These are phyloP conservation scores for Megaceryle maxima DNA, from an alignment of 2,113 vertebrate species.

Conservation along the genomic window DNA sequence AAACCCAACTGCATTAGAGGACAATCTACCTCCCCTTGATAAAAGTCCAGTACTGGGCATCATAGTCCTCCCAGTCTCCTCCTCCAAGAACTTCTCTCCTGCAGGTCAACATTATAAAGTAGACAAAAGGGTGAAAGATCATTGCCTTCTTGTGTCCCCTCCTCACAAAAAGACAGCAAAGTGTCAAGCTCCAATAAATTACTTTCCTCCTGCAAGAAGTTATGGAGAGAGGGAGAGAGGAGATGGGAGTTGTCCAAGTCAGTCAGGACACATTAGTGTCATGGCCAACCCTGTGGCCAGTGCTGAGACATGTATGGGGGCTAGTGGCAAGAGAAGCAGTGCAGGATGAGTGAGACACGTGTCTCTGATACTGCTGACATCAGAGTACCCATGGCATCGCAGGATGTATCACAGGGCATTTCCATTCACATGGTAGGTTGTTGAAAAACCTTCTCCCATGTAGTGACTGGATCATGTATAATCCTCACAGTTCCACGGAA, in stretches of 20 bases:
- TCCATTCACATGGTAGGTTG: neutral
- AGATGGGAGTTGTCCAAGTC: neutral
- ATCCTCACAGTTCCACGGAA: neutral
- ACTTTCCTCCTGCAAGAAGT: neutral
- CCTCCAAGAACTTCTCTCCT: neutral
- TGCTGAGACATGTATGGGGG: neutral
- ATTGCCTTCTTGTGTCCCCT: neutral
- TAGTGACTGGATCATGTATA: neutral
- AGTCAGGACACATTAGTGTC: neutral
- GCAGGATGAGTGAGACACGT: neutral
- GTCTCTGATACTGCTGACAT: neutral
- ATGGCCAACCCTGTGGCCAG: neutral
- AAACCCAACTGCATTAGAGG: neutral
- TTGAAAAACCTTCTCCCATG: neutral
- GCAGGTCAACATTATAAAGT: neutral
- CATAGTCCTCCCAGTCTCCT: accelerated
- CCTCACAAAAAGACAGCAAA: neutral
- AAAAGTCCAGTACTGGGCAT: neutral
- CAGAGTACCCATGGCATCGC: neutral
- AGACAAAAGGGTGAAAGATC: neutral
- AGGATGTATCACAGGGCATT: neutral
- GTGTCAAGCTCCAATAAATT: neutral
- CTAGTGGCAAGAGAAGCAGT: neutral
- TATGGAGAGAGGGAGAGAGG: neutral
- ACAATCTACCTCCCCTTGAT: neutral